Conservation (phyloP, 2,797 vertebrate species). For the Chromis chromis region DNA sequence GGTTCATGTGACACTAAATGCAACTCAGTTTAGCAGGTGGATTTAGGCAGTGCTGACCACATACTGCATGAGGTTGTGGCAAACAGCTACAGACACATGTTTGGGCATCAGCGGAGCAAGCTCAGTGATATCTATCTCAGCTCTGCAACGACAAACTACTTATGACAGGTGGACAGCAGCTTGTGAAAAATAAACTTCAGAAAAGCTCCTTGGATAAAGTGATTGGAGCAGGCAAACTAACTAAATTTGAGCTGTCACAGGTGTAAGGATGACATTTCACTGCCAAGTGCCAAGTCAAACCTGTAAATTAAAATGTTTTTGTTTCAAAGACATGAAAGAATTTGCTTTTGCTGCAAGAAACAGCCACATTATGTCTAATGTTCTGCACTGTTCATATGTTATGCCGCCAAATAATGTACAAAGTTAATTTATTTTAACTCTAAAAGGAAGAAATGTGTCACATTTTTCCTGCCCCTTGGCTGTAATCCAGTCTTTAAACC, state of each 20-base stretch:
- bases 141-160: conserved; percentile 55
- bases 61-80: conserved; percentile 26
- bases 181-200: conserved; percentile 55
- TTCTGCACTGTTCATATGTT: conserved; percentile 9
- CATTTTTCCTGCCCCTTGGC: conserved; percentile 6
- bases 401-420: neutral
- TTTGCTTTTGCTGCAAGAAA: conserved; percentile 5
- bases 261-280: neutral
- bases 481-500: neutral
- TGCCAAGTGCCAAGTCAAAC: neutral
- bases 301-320: conserved; percentile 1
- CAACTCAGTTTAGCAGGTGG: conserved; percentile 47
- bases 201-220: conserved; percentile 28
- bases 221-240: conserved; percentile 22
- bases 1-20: conserved; percentile 44
- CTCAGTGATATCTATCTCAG: conserved; percentile 46
- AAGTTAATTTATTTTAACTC: conserved; percentile 23
- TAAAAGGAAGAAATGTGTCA: conserved; percentile 1
- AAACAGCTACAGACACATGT: conserved; percentile 44
- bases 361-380: neutral
- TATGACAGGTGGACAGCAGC: conserved; percentile 68
- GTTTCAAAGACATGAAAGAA: conserved; percentile 9
- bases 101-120: conserved; percentile 35
- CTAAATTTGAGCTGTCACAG: neutral
- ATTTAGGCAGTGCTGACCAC: conserved; percentile 47